These are phyloP conservation scores for Diabrotica balteata DNA, from an alignment of 2,888 invertebrate genomes.

Conservation along the genomic window DNA sequence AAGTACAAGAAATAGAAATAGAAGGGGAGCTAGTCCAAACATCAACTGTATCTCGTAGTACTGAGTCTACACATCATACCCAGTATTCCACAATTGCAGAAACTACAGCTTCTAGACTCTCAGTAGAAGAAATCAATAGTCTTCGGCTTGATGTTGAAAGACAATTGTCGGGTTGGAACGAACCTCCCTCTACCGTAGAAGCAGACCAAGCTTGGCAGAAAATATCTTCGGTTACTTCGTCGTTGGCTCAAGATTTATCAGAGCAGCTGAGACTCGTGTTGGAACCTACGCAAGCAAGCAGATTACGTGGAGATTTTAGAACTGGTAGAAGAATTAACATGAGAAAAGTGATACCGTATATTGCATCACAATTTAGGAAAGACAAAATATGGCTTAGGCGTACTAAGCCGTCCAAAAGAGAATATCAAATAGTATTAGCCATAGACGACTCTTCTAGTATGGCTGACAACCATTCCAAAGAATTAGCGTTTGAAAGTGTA, in stretches of 20 bases:
- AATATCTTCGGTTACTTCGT: conserved; percentile 66
- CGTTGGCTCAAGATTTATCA: conserved; percentile 83
- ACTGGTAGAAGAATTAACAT: conserved; percentile 98
- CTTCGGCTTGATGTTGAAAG: conserved; percentile 62
- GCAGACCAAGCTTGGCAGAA: conserved; percentile 68
- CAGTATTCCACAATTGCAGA: conserved; percentile 53
- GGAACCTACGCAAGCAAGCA: conserved; percentile 93
- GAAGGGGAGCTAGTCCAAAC: conserved; percentile 81
- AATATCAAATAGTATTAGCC: conserved; percentile 95
- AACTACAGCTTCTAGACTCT: conserved; percentile 44
- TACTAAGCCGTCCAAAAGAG: conserved; percentile 92
- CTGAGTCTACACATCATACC: conserved; percentile 81
- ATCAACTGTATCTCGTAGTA: conserved; percentile 69
- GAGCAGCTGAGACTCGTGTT: conserved; percentile 93
- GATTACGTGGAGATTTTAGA: conserved; percentile 93
- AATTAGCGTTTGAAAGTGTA: conserved; percentile 93
- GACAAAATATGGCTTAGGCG: conserved; percentile 98
- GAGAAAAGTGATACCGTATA: conserved; percentile 97
- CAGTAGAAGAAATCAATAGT: conserved; percentile 58
- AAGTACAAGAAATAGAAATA: conserved; percentile 65
- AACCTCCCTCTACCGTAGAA: conserved; percentile 61
- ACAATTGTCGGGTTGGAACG: conserved; percentile 62
- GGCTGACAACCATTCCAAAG: conserved; percentile 88
- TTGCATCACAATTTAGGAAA: conserved; percentile 98
- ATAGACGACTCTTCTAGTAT: conserved; percentile 95